Evolutionary conservation across 1,140 invertebrate species (phyloP), one percentile per base, ranked within the genome.

Genomic region (Drosophila guanche): DNA sequence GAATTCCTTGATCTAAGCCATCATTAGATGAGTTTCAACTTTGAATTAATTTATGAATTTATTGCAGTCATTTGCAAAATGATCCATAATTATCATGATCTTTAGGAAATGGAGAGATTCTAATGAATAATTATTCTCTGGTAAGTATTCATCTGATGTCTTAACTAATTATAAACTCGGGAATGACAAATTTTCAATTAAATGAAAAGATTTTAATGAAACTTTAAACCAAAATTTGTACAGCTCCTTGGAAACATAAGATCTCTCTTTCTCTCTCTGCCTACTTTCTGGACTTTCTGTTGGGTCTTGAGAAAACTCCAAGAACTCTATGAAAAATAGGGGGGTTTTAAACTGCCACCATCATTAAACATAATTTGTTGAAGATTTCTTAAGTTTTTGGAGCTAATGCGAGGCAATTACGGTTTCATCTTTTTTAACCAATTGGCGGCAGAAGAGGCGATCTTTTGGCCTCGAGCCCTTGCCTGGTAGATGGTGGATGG

Each of bases 281-380:
- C 63, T 58, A 51, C 51, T 73, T 73, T 62, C 69, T 50, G 8
- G 2, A 33, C 8, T 12, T 20, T 20, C 3, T 56, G 5, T n/a
- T 12, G 16, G 41, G 2, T 22, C 53, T 43, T 33, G 58, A 61
- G 55, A 43, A 12, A 47, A 51, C n/a, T 59, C 51, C 48, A 12
- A 58, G 65, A 86, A 88, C 61, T 62, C 22, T 33, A 20, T 20
- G 25, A 48, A 54, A 59, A 54, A 54, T 40, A 57, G 48, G 42
- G 37, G 33, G 16, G 52, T 20, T 45, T 56, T 74, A 67, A 76
- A 52, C 47, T 56, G 54, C 40, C 52, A 25, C 27, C 45, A 88
- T 88, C 83, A 88, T 88, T 88, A 88, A 79, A 65, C 78, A 83
- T 86, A 88, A 88, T 88, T 88, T 88, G 63, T 74, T 76, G 66